Percentiles rank a stretch among this genome's conserved stretches.
Conservation (phyloP, 1,140 invertebrate species). For the Tetramorium parvispinum region DNA sequence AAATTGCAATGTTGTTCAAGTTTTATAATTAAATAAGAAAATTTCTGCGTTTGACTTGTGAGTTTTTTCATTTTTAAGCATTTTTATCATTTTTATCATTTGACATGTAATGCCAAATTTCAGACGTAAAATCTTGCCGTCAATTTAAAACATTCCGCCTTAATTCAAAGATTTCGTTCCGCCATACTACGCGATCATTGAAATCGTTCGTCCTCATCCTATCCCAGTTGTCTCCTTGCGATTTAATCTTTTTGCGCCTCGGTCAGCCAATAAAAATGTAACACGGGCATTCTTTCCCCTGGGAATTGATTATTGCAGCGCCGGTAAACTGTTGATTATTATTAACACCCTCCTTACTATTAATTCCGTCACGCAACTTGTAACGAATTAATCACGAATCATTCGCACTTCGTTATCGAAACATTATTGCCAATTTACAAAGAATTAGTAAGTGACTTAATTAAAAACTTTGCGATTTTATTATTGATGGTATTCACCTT, state of each 20-base stretch:
- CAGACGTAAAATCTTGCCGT: background rate
- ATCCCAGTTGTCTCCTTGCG: background rate
- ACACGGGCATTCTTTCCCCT: background rate
- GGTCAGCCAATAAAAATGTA: background rate
- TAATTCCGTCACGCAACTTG: constrained; percentile 25
- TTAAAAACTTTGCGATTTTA: constrained; percentile 34
- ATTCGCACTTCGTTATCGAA: constrained; percentile 19
- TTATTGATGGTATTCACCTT: constrained; percentile 6
- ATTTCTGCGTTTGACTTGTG: background rate
- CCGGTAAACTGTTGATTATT: constrained; percentile 13
- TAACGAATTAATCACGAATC: constrained; percentile 4
- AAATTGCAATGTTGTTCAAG: background rate
- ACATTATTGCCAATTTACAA: constrained; percentile 22
- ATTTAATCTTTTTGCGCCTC: background rate
- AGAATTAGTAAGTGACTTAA: constrained; percentile 23
- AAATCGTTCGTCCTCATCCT: background rate
- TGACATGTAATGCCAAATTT: background rate
- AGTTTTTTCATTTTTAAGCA: background rate
- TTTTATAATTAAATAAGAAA: background rate
- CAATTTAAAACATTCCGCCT: background rate
- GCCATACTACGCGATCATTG: background rate
- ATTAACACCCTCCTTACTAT: background rate
- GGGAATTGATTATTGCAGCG: background rate
- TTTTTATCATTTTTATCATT: too few relatives aligned
- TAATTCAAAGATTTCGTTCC: background rate